Percentiles rank a stretch among this genome's conserved stretches.
Evolutionary conservation across 1,140 invertebrate species (phyloP).

Genomic region (Drosophila parvula): DNA sequence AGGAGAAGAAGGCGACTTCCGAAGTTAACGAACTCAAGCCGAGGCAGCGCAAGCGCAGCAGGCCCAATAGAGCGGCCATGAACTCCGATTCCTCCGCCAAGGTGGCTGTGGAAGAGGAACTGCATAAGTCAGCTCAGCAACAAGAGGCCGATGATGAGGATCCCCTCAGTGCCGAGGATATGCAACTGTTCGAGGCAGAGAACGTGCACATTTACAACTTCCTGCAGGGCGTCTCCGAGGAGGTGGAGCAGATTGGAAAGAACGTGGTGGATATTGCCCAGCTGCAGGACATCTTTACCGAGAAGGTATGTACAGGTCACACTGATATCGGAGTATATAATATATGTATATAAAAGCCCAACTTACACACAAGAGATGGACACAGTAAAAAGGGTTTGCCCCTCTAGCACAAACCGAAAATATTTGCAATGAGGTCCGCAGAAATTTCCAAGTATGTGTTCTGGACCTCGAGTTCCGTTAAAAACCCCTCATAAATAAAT

Average conservation of each 20-base stretch:
- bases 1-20: neutral
- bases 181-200: constrained; percentile 95
- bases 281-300: constrained; percentile 98
- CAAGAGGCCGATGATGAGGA: constrained; percentile 84
- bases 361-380: too few relatives aligned
- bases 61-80: neutral
- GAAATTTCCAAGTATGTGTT: too few relatives aligned
- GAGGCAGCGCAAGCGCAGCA: constrained; percentile 56
- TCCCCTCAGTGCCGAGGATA: constrained; percentile 92
- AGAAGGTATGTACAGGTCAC: constrained; percentile 89
- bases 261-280: constrained; percentile 98
- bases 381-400: too few relatives aligned
- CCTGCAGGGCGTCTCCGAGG: constrained; percentile 91
- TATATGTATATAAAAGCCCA: too few relatives aligned
- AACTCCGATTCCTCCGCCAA: constrained; percentile 65
- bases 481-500: neutral
- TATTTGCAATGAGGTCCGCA: too few relatives aligned
- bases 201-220: constrained; percentile 93
- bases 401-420: too few relatives aligned
- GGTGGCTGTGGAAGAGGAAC: constrained; percentile 76
- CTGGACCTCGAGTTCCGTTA: too few relatives aligned
- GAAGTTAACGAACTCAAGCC: constrained; percentile 30
- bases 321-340: too few relatives aligned
- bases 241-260: constrained; percentile 94
- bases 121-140: constrained; percentile 62